Evolutionary conservation across 1,140 invertebrate species (phyloP), one percentile per base, ranked within the genome.

Genomic region (Babylonia areolata): DNA sequence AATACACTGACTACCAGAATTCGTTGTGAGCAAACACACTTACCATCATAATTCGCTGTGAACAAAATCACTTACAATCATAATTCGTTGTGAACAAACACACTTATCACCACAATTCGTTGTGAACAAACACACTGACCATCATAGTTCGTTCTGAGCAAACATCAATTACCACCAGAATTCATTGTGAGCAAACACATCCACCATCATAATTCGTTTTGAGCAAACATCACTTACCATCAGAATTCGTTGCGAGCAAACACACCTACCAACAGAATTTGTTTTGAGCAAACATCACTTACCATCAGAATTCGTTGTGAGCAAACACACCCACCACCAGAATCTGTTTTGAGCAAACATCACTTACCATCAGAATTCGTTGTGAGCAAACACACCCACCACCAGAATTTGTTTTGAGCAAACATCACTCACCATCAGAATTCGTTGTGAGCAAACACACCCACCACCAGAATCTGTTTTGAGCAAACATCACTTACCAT

Each of bases 21-120:
- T 15, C 17, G 2, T 31, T 35, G 28, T 31, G 3, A 33, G 9
- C 71, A 31, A 73, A 35, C n/a, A 31, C 5, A 5, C n/a, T 3
- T 5, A 33, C 3, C 3, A 73, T 2, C 5, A 3, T 2, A 31
- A 33, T 15, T 6, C 3, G 58, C 23, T 3, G 6, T 23, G n/a
- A 23, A 3, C n/a, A n/a, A 3, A 64, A 17, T n/a, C n/a, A n/a
- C n/a, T 83, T 40, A 84, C 73, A 51, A 84, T 35, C 15, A 87
- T 58, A 9, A 87, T 87, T 33, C 35, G n/a, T n/a, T 84, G 73
- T 37, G 86, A 87, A n/a, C 86, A n/a, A n/a, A n/a, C n/a, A n/a
- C n/a, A n/a, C n/a, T n/a, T n/a, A n/a, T n/a, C n/a, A n/a, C n/a
- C n/a, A n/a, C n/a, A n/a, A n/a, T n/a, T 20, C 17, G 58, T 64